A percentile compares a stretch with the other conserved stretches of the same genome.
These are phyloP conservation scores for Chiloscyllium punctatum DNA, from an alignment of 2,797 vertebrate genomes.

Conservation along the genomic window DNA sequence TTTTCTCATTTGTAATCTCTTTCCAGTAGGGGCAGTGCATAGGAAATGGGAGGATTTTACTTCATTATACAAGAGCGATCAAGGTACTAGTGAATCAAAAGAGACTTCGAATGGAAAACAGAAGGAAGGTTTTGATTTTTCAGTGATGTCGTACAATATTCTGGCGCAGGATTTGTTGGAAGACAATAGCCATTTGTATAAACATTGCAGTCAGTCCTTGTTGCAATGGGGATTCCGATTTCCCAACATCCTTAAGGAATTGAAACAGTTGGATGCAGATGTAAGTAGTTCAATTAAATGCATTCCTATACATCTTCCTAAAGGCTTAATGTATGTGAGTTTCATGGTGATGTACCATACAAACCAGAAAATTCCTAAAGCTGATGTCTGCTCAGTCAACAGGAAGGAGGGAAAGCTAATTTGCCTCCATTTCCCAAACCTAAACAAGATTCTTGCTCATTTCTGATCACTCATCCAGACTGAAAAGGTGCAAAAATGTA, in stretches of 20 bases:
- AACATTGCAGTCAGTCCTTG: slow-evolving; percentile 66
- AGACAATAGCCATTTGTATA: slow-evolving; percentile 81
- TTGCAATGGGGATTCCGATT: slow-evolving; percentile 77
- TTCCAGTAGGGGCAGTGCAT: slow-evolving; percentile 56
- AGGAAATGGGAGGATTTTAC: slow-evolving; percentile 77
- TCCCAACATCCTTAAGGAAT: slow-evolving; percentile 78
- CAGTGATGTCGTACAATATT: slow-evolving; percentile 94
- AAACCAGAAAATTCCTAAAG: background rate
- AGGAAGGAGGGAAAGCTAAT: background rate
- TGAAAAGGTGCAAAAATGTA: background rate
- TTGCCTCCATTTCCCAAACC: background rate
- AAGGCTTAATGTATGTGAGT: background rate
- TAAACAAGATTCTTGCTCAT: background rate
- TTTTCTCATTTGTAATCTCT: slow-evolving; percentile 41
- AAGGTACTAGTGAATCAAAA: slow-evolving; percentile 44
- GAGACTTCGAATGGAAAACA: slow-evolving; percentile 44
- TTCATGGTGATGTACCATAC: background rate
- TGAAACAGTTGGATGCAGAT: slow-evolving; percentile 73
- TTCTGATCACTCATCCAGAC: background rate
- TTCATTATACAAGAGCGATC: slow-evolving; percentile 49
- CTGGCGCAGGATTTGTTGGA: slow-evolving; percentile 86
- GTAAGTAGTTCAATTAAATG: slow-evolving; percentile 61
- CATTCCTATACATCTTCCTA: background rate
- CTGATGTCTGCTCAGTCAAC: too few species aligned
- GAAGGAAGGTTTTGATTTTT: slow-evolving; percentile 72